Evolutionary conservation across 1,140 invertebrate genomes (phyloP), one percentile per base, ranked within the genome.

Genomic region (Tetraneura akinire): DNA sequence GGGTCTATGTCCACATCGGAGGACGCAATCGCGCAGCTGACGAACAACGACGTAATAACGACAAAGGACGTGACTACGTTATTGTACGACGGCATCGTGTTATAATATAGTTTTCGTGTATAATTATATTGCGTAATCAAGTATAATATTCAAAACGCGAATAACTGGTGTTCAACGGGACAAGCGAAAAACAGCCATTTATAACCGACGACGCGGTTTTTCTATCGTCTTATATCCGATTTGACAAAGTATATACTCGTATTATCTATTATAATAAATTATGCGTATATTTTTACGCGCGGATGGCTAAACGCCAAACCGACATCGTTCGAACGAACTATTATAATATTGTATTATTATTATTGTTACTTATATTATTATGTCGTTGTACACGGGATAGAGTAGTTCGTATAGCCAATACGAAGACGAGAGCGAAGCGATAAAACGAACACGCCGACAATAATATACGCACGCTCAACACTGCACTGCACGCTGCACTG

Each of bases 1-100:
- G 86, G 85, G 66, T 64, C 68, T 42, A 23, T 23, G 42, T 57
- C 45, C 0, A 21, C n/a, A 21, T 32, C 66, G 32, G 32, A 9
- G 64, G 32, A 37, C 45, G 42, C 6, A 21, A 11, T 18, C 49
- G 23, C 37, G 23, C 49, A n/a, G 10, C 14, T 53, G 18, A 37
- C 6, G 18, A 37, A 55, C 42, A 26, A 47, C 32, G 26, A 51
- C 55, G 26, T 13, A 11, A 18, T 8, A 21, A 32, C 8, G 14
- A 21, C 62, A 23, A 29, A 14, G 21, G 8, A 76, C 18, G n/a
- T 1, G 3, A 26, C 8, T 18, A 3, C 21, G 42, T 42, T 11
- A n/a, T 9, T 18, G n/a, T 9, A 37, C 10, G 62, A 23, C 10
- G n/a, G 21, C 42, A 0, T 11, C 18, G 18, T 42, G 1, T n/a